Evolutionary conservation across 2,113 vertebrate genomes (phyloP).

Genomic region (Coptodon bakossiorum): DNA sequence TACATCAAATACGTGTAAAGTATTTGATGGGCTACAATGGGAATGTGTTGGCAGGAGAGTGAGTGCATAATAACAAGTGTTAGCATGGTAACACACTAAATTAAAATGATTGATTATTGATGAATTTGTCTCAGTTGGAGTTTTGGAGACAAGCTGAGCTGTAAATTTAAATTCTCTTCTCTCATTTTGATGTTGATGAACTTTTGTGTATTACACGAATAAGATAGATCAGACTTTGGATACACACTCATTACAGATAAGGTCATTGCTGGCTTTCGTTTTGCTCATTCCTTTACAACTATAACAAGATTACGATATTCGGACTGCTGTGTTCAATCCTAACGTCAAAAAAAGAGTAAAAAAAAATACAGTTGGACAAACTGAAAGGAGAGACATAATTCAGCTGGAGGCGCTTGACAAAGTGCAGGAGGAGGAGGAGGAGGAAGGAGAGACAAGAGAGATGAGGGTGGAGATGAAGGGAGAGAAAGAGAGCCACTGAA

Average conservation of each 20-base stretch:
- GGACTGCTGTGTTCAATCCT: background rate
- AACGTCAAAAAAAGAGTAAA: background rate
- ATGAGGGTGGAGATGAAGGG: background rate
- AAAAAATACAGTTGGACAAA: background rate
- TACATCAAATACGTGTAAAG: background rate
- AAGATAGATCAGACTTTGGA: rapidly evolving
- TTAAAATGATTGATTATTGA: background rate
- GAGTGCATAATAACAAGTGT: background rate
- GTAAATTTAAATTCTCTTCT: background rate
- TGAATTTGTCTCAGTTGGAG: background rate
- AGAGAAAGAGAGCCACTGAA: background rate
- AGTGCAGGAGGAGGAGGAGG: background rate
- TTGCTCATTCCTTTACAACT: background rate
- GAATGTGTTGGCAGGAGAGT: background rate
- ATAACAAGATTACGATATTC: background rate
- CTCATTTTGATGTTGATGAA: background rate
- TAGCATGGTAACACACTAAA: background rate
- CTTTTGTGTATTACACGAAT: background rate
- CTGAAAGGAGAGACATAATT: slow-evolving; percentile 20
- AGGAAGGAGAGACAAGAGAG: background rate
- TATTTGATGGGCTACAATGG: background rate
- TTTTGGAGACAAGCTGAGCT: background rate
- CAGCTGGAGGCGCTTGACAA: slow-evolving; percentile 21
- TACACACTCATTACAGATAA: background rate
- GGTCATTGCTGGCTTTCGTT: background rate